Percentiles rank a stretch among this genome's conserved stretches.
Conservation (phyloP, 2,797 vertebrate genomes). For the Chelmon rostratus region DNA sequence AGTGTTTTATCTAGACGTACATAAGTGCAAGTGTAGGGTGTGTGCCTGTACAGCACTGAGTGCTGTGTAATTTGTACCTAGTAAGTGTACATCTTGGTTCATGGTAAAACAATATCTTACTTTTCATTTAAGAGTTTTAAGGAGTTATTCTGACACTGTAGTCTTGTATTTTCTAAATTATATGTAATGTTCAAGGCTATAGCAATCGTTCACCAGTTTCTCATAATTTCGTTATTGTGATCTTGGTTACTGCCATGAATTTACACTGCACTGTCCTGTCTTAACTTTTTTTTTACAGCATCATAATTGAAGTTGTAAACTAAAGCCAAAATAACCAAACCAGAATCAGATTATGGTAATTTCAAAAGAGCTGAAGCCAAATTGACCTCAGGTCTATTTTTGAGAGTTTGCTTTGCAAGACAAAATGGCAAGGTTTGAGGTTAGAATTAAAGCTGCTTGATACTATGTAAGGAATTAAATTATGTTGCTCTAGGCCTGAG, state of each 20-base stretch:
- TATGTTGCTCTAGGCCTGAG: not conserved
- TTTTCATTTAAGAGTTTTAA: constrained; percentile 41
- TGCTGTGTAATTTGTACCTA: constrained; percentile 59
- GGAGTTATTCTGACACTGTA: not conserved
- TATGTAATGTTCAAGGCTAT: constrained; percentile 10
- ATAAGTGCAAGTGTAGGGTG: constrained; percentile 43
- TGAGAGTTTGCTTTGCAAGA: constrained; percentile 40
- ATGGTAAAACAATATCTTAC: constrained; percentile 33
- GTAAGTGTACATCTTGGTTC: constrained; percentile 47
- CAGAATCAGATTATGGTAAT: constrained; percentile 63
- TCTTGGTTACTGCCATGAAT: constrained; percentile 1
- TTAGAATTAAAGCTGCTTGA: constrained; percentile 24
- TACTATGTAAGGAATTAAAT: constrained; percentile 32
- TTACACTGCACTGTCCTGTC: constrained; percentile 9
- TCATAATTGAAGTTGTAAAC: constrained; percentile 52
- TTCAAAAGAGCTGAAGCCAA: constrained; percentile 51
- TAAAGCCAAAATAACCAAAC: constrained; percentile 57
- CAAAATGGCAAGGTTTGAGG: constrained; percentile 34
- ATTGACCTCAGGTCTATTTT: constrained; percentile 55
- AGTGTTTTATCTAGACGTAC: constrained; percentile 31
- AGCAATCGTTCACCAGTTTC: constrained; percentile 1
- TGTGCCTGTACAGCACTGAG: constrained; percentile 41
- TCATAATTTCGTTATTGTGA: constrained; percentile 23
- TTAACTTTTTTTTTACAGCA: constrained; percentile 27
- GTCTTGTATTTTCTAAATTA: constrained; percentile 18